These are phyloP conservation scores for Hybognathus amarus DNA, from an alignment of 2,797 vertebrate species.

Conservation along the genomic window DNA sequence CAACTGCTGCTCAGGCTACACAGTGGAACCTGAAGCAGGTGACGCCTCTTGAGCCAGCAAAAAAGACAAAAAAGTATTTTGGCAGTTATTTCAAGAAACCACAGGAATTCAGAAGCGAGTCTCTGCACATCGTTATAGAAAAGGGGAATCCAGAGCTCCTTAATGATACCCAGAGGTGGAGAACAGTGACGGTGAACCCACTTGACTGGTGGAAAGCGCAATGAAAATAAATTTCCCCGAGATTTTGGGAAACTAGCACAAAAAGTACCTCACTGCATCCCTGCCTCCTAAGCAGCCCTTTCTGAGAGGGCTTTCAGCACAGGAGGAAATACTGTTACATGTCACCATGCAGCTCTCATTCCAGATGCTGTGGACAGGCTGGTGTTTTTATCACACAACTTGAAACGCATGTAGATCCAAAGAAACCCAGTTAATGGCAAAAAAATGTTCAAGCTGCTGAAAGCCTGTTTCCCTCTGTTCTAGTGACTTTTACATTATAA, in stretches of 20 bases:
- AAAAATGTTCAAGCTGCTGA: neutral
- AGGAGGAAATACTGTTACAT: neutral
- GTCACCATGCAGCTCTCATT: neutral
- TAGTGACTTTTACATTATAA: neutral
- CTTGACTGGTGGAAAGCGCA: too few relatives aligned
- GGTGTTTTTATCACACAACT: too few relatives aligned
- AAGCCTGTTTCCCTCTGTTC: neutral
- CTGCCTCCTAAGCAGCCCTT: neutral
- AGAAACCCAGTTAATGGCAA: neutral
- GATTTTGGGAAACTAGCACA: neutral
- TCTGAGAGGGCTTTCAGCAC: neutral
- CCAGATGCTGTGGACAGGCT: too few relatives aligned
- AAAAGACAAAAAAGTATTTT: neutral
- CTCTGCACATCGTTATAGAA: neutral
- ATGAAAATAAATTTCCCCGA: too few relatives aligned
- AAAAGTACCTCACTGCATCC: neutral
- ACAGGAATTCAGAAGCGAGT: neutral
- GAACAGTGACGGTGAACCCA: too few relatives aligned
- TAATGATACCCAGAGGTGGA: neutral
- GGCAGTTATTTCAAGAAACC: constrained; percentile 15
- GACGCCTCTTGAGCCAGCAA: too few relatives aligned
- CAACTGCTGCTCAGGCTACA: too few relatives aligned
- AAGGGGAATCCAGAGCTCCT: constrained; percentile 9
- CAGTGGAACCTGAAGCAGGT: too few relatives aligned
- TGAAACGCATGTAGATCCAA: neutral